These are phyloP conservation scores for Motacilla tschutschensis DNA, from an alignment of 2,113 vertebrate species.

Conservation along the genomic window DNA sequence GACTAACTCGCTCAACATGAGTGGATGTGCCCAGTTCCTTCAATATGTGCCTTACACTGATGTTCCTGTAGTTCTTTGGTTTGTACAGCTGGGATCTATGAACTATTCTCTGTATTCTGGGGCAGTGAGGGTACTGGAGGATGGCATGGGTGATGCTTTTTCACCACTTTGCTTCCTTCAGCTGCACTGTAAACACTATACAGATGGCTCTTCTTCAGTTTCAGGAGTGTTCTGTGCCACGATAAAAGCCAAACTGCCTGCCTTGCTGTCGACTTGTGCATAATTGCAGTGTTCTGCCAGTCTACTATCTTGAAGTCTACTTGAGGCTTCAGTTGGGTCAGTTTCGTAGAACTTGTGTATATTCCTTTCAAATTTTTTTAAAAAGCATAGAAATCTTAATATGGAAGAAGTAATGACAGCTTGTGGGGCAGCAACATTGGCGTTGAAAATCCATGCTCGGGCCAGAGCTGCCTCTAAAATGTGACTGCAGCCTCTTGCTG, in stretches of 20 bases:
- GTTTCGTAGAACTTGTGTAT: neutral
- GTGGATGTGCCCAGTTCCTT: neutral
- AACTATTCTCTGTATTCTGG: neutral
- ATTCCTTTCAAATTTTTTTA: neutral
- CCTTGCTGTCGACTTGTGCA: fast-evolving
- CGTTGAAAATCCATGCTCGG: neutral
- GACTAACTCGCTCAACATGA: fast-evolving
- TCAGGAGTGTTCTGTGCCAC: neutral
- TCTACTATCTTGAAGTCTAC: neutral
- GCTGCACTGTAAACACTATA: neutral
- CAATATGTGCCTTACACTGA: neutral
- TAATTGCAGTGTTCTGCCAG: neutral
- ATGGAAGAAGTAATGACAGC: neutral
- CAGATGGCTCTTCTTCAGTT: neutral
- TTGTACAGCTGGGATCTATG: neutral
- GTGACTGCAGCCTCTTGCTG: neutral
- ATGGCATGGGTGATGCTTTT: neutral
- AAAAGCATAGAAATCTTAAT: neutral
- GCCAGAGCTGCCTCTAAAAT: neutral
- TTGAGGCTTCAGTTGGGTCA: neutral
- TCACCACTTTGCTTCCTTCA: neutral
- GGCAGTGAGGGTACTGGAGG: neutral
- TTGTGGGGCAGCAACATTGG: neutral
- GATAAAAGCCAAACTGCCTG: neutral
- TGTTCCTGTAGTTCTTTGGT: neutral